Base-by-base conservation (phyloP, 2,888 invertebrate species). In the Tinea pellionella region DNA sequence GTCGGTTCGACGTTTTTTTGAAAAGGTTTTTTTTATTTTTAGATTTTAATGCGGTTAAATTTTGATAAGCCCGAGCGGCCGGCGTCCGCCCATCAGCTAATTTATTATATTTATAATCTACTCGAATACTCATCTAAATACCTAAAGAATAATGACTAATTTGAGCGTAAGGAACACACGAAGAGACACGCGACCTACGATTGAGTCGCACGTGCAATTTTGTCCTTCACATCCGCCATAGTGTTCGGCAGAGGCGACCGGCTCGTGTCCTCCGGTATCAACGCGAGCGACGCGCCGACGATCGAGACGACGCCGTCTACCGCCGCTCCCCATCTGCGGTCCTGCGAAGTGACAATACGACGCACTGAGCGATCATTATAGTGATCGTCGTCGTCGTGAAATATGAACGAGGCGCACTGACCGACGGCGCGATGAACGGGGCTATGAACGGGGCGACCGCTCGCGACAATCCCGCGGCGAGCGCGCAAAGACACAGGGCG, bases 391-490 rank as follows among this genome's bases (percentile, higher is more conserved):
- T n/a, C n/a, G n/a, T n/a, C n/a, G n/a, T n/a, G n/a, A n/a, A n/a
- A n/a, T n/a, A n/a, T n/a, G n/a, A n/a, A n/a, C n/a, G n/a, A n/a
- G n/a, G n/a, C n/a, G n/a, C 7, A 9, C 37, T 37, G 2, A 47
- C 47, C 78, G 93, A 73, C 41, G 92, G 76, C 13, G 91, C 6
- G 24, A 92, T 91, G 75, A 92, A 92, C 41, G 93, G 93, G 3
- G 29, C 93, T n/a, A 92, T 91, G 75, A 92, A 92, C 41, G 93
- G 93, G n/a, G 29, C 93, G 92, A 60, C 92, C 73, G 71, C 92
- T 89, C 13, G 92, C 91, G 12, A 93, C 93, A 61, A 92, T 65
- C 12, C 92, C 86, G 51, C 93, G 93, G 91, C 88, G 82, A 92
- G 91, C 57, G 92, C 92, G 75, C 91, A 92, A 58, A 91, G 87